Evolutionary conservation across 2,888 invertebrate species (phyloP).

Genomic region (Abrostola tripartita): DNA sequence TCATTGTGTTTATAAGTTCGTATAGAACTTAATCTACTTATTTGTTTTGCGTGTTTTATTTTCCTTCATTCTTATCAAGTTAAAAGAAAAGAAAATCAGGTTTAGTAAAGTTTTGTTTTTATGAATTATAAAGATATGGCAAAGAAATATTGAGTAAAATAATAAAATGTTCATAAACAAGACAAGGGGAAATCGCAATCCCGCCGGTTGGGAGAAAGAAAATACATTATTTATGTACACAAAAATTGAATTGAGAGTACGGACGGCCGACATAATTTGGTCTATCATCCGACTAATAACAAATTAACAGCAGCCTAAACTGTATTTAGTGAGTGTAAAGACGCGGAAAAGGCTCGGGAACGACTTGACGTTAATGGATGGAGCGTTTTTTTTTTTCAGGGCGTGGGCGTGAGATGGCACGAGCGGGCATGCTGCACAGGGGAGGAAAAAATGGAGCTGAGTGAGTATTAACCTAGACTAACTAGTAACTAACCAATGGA

Average conservation of each 20-base stretch:
- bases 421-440: conserved; percentile 93
- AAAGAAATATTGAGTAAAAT: background rate
- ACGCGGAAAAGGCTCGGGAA: conserved; percentile 74
- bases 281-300: conserved; percentile 69
- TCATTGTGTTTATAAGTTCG: background rate
- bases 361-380: conserved; percentile 79
- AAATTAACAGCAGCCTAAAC: conserved; percentile 68
- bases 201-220: conserved; percentile 33
- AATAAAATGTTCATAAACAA: conserved; percentile 25
- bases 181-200: conserved; percentile 31
- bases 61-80: background rate
- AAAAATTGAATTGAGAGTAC: conserved; percentile 58
- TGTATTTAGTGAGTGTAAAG: conserved; percentile 78
- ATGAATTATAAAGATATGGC: too few relatives aligned
- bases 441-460: conserved; percentile 92
- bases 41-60: background rate
- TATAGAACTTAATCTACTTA: conserved; percentile 2
- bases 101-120: too few relatives aligned
- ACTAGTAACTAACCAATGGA: background rate
- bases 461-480: conserved; percentile 85
- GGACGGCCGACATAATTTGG: conserved; percentile 59
- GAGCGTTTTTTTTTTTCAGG: conserved; percentile 81
- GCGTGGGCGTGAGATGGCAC: conserved; percentile 91
- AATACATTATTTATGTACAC: conserved; percentile 59
- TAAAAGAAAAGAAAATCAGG: too few relatives aligned